Evolutionary conservation across 2,888 invertebrate species (phyloP).

Genomic region (Penaeus monodon): DNA sequence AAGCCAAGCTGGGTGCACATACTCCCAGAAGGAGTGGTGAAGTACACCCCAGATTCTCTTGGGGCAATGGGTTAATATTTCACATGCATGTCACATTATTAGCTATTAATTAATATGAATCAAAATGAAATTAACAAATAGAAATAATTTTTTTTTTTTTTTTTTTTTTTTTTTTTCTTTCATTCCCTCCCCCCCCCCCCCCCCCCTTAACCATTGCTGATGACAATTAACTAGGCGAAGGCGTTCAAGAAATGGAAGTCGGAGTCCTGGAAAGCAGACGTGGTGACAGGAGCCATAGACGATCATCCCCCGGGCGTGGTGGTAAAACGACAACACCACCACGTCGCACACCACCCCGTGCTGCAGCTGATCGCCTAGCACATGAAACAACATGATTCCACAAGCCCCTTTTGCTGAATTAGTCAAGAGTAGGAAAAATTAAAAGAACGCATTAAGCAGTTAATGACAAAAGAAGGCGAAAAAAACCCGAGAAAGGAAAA

Average conservation of each 20-base stretch:
- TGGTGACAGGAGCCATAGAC: constrained; percentile 34
- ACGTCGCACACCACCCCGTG: constrained; percentile 44
- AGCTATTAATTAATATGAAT: no score
- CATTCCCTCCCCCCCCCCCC: no score
- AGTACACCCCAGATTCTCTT: no score
- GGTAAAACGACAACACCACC: constrained; percentile 45
- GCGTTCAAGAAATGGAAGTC: constrained; percentile 46
- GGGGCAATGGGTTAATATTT: no score
- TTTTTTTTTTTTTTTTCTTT: no score
- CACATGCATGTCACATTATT: no score
- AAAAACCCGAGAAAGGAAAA: constrained; percentile 49
- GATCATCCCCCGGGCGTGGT: constrained; percentile 39
- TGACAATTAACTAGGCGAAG: constrained; percentile 33
- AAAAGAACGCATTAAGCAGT: constrained; percentile 58
- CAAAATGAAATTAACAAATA: no score
- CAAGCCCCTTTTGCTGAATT: constrained; percentile 90
- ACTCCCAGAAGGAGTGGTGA: no score
- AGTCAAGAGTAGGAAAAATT: constrained; percentile 80
- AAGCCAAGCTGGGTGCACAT: no score
- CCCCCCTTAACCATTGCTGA: not conserved
- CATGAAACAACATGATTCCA: constrained; percentile 83
- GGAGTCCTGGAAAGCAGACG: constrained; percentile 43
- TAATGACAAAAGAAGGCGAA: constrained; percentile 56
- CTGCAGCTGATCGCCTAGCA: constrained; percentile 42
- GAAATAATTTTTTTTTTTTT: no score